Base-by-base conservation (phyloP, 1,140 invertebrate genomes). In the Dermatophagoides farinae region DNA sequence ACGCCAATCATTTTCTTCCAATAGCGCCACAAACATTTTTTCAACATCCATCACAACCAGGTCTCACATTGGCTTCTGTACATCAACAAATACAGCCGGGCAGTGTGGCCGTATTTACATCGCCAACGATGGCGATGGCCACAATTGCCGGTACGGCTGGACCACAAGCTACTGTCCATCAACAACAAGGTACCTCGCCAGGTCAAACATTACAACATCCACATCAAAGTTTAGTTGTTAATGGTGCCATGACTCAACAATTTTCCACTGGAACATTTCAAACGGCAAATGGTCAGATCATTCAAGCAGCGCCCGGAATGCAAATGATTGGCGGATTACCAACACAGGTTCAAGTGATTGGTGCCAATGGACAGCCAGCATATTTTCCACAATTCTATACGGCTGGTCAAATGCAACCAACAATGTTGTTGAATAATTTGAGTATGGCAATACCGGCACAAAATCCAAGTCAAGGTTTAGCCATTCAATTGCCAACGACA, bases 51-150 rank as follows among this genome's bases (percentile, higher is more conserved):
- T 18, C 53, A n/a, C 14, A 55, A 14, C 53, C 39, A 55, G 53
- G 53, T 23, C 38, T 55, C 53, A 23, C 53, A 55, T 40, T 55
- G 53, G 53, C 53, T 14, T 55, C 53, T 16, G 53, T 55, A 20
- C 53, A 55, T 12, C 53, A 55, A 23, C 53, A 55, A 23, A 8
- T 23, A 11, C 31, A 31, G 53, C 12, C 14, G 11, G 41, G 53
- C n/a, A 44, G 5, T 16, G 53, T 38, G 14, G 22, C 46, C 46
- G 53, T 55, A 14, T 55, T 55, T 23, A 25, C 53, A 11, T 40
- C 53, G 38, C 53, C 25, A n/a, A 55, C 38, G 1, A 55, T 55
- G 53, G 31, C 31, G 31, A 55, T 55, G 53, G 23, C 53, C 47
- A 50, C 47, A 50, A 11, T 50, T 22, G 47, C 14, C 47, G 31